Evolutionary conservation across 2,113 vertebrate genomes (phyloP).

Genomic region (Colossoma macropomum): DNA sequence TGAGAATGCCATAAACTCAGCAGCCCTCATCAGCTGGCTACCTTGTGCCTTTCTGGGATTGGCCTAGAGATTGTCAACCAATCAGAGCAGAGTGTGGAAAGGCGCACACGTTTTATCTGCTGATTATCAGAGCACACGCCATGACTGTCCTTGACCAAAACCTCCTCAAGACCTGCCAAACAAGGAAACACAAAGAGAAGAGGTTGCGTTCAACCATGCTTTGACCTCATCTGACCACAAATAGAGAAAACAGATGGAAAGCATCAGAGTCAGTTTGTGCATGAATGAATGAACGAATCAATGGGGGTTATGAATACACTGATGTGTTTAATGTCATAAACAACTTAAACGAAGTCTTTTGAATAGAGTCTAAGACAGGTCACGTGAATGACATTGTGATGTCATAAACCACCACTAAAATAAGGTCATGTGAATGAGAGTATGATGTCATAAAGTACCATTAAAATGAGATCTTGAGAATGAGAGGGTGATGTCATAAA

Average conservation of each 20-base stretch:
- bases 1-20: constrained; percentile 9
- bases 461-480: neutral
- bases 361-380: neutral
- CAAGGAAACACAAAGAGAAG: neutral
- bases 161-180: neutral
- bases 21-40: neutral
- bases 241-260: too few relatives aligned
- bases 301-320: too few relatives aligned
- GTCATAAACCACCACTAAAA: neutral
- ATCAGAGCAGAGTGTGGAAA: neutral
- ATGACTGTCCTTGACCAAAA: neutral
- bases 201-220: neutral
- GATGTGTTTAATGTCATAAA: neutral
- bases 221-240: neutral
- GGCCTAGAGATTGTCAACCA: neutral
- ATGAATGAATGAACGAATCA: neutral
- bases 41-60: neutral
- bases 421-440: neutral
- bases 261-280: rapidly evolving
- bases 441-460: neutral
- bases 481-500: neutral
- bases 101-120: neutral
- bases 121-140: neutral
- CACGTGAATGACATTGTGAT: neutral
- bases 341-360: neutral